Conservation (phyloP, 1,140 invertebrate genomes). For the Zophobas morio region DNA sequence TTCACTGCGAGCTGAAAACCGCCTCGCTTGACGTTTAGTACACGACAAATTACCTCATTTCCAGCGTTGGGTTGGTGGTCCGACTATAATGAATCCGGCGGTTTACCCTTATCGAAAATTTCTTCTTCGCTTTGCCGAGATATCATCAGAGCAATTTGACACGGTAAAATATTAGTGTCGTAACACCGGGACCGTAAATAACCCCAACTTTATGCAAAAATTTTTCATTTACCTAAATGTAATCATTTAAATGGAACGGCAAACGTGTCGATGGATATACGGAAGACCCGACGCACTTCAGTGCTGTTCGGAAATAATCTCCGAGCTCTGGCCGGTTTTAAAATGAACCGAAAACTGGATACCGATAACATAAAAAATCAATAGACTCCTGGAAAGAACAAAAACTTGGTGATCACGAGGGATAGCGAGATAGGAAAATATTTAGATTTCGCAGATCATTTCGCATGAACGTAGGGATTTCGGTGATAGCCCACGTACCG, state of each 20-base stretch:
- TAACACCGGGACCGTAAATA: background rate
- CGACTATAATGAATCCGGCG: conserved; percentile 30
- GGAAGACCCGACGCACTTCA: background rate
- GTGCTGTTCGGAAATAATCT: conserved; percentile 10
- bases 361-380: conserved; percentile 22
- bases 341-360: conserved; percentile 13
- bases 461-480: background rate
- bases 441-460: conserved; percentile 20
- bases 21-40: conserved; percentile 10
- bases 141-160: conserved; percentile 26
- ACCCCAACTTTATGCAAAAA: background rate
- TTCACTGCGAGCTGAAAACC: conserved; percentile 7
- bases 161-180: conserved; percentile 20
- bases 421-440: conserved; percentile 2
- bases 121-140: conserved; percentile 21
- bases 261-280: background rate
- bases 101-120: conserved; percentile 40
- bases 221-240: background rate
- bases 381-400: conserved; percentile 3
- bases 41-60: conserved; percentile 25
- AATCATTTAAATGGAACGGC: too few species aligned
- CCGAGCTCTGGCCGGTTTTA: conserved; percentile 9
- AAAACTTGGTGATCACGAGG: conserved; percentile 14
- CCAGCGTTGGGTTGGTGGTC: conserved; percentile 13
- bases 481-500: background rate